Evolutionary conservation across 2,113 vertebrate genomes (phyloP), one percentile per base, ranked within the genome.

Genomic region (Marmota monax): DNA sequence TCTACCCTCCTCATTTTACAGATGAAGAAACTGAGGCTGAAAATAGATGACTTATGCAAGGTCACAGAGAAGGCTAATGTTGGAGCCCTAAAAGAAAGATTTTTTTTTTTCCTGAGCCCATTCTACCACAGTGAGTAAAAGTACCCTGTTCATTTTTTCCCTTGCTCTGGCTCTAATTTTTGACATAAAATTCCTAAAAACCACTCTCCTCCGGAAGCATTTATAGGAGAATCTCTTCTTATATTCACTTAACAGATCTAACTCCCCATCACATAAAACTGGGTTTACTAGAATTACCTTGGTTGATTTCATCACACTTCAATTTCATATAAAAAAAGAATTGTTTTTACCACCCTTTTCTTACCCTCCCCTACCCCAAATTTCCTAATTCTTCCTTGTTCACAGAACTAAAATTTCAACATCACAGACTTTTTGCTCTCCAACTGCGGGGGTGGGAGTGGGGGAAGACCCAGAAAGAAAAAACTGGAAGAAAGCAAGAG

Each of bases 301-400:
- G 23, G 67, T 56, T 86, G 76, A 91, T 73, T 95, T 96, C 58
- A 92, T 95, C 78, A 89, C 4, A 92, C 18, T 76, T 79, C 53
- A 58, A 93, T n/a, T 73, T 93, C n/a, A 23, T 18, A 92, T 17
- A 90, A 11, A 94, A 45, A 79, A 4, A 87, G 17, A 89, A 73
- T 73, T 83, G 83, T 80, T 89, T 95, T 93, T 37, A 78, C 13
- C 37, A 34, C 5, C 56, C 17, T 70, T 23, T 69, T 5, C 34
- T 23, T 69, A 2, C 34, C 13, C 6, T 23, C 16, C 29, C 3
- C 13, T 4, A 32, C 7, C 42, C 5, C 48, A 20, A 74, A 90
- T 84, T 95, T 96, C 65, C 53, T 89, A 95, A 84, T 85, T 72
- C 78, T 94, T 96, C 51, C 70, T 89, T 94, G 89, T 95, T 88